Conservation (phyloP, 53 echinoderm and acorn worm genomes). For the Holothuria leucospilota region DNA sequence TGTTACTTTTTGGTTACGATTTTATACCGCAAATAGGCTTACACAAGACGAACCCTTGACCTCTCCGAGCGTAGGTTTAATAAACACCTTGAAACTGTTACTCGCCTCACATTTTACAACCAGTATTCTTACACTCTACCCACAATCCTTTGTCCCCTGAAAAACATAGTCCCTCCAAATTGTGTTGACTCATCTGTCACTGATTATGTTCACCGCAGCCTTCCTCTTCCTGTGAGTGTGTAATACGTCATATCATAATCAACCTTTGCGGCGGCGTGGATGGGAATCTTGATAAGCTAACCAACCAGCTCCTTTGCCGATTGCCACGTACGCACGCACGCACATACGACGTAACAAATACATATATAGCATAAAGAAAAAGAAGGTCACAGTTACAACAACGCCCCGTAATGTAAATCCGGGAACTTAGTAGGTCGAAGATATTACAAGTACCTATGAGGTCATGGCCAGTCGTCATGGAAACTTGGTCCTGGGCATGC, state of each 20-base stretch:
- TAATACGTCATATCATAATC: no score
- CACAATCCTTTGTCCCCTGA: conserved; percentile 37
- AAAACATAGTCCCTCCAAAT: conserved; percentile 39
- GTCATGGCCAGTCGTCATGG: conserved; percentile 27
- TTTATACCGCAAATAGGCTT: no score
- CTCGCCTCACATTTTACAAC: conserved; percentile 41
- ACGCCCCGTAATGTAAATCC: no score
- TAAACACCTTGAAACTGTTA: conserved; percentile 39
- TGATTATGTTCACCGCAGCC: conserved; percentile 38
- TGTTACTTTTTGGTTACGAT: no score
- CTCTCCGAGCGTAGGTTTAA: conserved; percentile 36
- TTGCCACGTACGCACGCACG: no score
- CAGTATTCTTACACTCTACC: conserved; percentile 43
- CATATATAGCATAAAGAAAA: no score
- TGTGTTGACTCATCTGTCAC: conserved; percentile 41
- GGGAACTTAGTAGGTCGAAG: no score
- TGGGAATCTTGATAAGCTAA: no score
- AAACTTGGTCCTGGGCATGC: conserved; percentile 10
- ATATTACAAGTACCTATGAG: conserved; percentile 10
- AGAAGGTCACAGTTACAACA: no score
- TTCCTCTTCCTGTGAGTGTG: conserved; percentile 29
- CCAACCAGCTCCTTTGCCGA: no score
- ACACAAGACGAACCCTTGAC: conserved; percentile 31
- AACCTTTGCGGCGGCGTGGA: background rate
- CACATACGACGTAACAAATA: no score